These are phyloP conservation scores for Zaprionus bogoriensis DNA, from an alignment of 2,888 invertebrate species.

Conservation along the genomic window DNA sequence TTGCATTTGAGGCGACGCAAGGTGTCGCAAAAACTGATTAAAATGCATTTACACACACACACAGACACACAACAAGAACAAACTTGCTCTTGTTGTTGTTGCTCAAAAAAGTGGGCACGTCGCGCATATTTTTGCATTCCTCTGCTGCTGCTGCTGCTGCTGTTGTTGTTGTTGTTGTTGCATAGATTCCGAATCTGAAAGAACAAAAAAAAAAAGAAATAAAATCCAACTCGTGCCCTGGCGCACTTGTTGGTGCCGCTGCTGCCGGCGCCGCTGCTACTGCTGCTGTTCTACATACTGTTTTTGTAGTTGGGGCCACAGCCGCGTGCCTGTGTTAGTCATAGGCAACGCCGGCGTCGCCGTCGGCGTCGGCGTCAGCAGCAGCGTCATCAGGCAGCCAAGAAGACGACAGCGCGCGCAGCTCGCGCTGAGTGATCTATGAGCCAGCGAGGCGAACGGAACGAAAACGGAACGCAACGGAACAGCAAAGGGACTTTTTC, in stretches of 20 bases:
- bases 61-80: slow-evolving; percentile 33
- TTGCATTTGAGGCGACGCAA: slow-evolving; percentile 71
- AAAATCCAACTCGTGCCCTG: slow-evolving; percentile 26
- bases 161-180: slow-evolving; percentile 45
- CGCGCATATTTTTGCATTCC: slow-evolving; percentile 66
- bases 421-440: slow-evolving; percentile 63
- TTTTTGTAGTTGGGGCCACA: slow-evolving; percentile 70
- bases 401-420: slow-evolving; percentile 62
- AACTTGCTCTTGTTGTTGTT: slow-evolving; percentile 53
- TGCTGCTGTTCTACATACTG: slow-evolving; percentile 69
- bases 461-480: slow-evolving; percentile 27
- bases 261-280: slow-evolving; percentile 38
- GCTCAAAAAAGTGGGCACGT: slow-evolving; percentile 72
- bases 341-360: slow-evolving; percentile 49
- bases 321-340: slow-evolving; percentile 76
- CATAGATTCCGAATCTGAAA: slow-evolving; percentile 60
- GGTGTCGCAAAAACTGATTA: slow-evolving; percentile 71
- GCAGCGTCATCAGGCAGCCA: slow-evolving; percentile 52
- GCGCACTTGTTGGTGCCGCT: slow-evolving; percentile 57
- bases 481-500: slow-evolving; percentile 13
- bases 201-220: slow-evolving; percentile 14
- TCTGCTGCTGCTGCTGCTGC: slow-evolving; percentile 46
- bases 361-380: slow-evolving; percentile 28
- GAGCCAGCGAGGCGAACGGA: slow-evolving; percentile 64
- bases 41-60: slow-evolving; percentile 62